Evolutionary conservation across 2,113 vertebrate genomes (phyloP), one percentile per base, ranked within the genome.

Genomic region (Laticauda laticaudata): DNA sequence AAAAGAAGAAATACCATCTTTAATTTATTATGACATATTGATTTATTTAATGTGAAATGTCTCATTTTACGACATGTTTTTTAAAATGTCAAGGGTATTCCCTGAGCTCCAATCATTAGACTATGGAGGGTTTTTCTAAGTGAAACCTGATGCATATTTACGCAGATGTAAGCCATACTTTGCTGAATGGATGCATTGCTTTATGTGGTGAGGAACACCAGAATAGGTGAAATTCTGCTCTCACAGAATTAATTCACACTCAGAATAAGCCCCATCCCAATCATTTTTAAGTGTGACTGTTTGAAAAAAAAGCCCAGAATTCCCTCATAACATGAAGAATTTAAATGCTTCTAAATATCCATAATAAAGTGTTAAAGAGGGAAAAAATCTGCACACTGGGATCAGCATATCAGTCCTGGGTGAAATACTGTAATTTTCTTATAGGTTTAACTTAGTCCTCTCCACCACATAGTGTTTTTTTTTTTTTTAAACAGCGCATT

Each of bases 61-160:
- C 96, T 81, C 98, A 97, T 97, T 81, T 97, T 97, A 97, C 97
- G 95, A 97, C 95, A 24, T 97, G 96, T 96, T 97, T 98, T 98
- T 97, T 96, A 97, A 98, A 98, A 98, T 97, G 97, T 98, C 98
- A 98, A 98, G 97, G 97, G 96, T 98, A 98, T 98, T 98, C 98
- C 98, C 98, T 97, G 96, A 97, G 97, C 97, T 98, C 97, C 97
- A 97, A 96, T 97, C 98, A 98, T 98, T 98, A 98, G 98, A 97
- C 98, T 98, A 97, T 97, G 98, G 97, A 98, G 98, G 97, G 98
- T 97, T 97, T 96, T 96, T 97, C 75, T 43, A 21, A 39, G 75
- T 21, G 98, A 97, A 45, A 29, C 0, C 14, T 1, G 7, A 23
- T 88, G 54, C 29, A 20, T 88, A n/a, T 88, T 88, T 88, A 54